Base-by-base conservation (phyloP, 1,140 invertebrate species). In the Adelges cooleyi region DNA sequence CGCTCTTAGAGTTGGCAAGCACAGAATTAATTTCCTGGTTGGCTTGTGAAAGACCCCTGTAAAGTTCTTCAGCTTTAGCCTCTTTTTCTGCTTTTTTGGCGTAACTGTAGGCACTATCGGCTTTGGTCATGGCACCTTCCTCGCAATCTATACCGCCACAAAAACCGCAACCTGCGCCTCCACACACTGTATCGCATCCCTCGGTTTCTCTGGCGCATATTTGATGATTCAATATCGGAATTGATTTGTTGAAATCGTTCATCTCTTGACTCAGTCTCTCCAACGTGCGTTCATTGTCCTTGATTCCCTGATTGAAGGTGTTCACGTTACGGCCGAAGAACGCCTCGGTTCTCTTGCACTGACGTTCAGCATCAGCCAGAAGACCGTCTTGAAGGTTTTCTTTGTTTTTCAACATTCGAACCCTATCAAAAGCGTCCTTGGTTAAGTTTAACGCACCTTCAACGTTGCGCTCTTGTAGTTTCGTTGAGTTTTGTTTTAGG, bases 381-480 rank as follows among this genome's bases (percentile, higher is more conserved):
- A 83, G 75, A 40, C 69, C 66, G 33, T 71, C 71, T 33, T 72
- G 75, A 29, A 62, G 69, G 74, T 81, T 70, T 68, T 81, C 84
- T 73, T 81, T 76, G 74, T 85, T 77, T 74, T 90, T 78, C 69
- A 88, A 81, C 46, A 75, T 82, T 74, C 77, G 81, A 70, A 78
- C 89, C 71, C 75, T 83, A 72, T 79, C 82, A 72, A 80, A 84
- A 75, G 85, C 92, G 80, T 80, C 89, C 23, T 86, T 80, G 0
- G 92, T 96, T 3, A 96, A 81, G 73, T 91, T 94, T 46, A 95
- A 78, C 2, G 94, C 94, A 81, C 81, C 94, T 78, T 94, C 89
- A 38, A 97, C 88, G 76, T 97, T 94, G 4, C 86, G 89, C 77
- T 96, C 93, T 75, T 96, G 92, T 25, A 98, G 77, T 71, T 86